Evolutionary conservation across 2,797 vertebrate species (phyloP), one percentile per base, ranked within the genome.

Genomic region (Spheniscus humboldti): DNA sequence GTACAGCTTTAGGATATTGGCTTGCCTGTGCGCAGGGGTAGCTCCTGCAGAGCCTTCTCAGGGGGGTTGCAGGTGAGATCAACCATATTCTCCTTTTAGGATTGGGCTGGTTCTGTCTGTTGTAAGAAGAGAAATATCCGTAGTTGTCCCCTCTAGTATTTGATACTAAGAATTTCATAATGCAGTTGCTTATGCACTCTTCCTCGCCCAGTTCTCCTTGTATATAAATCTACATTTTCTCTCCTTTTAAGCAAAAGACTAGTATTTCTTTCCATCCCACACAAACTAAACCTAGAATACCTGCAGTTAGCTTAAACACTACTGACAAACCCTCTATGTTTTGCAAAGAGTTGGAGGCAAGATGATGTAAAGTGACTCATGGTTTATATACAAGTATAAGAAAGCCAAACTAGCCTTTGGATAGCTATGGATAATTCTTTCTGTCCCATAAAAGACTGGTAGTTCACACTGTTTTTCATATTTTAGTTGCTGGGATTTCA

Each of bases 391-490:
- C 50, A 74, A 83, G 78, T 71, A 24, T 80, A 52, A 86, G 82
- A 95, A 96, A 94, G 94, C 82, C 79, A 63, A 86, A 84, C 87
- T 95, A 90, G 91, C 89, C 94, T 93, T 96, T 92, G 82, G 93
- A 92, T 91, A 94, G 66, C 95, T 95, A 47, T 10, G 66, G 88
- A 88, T 94, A 96, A 96, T 97, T 93, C 89, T 88, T 96, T 91
- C 90, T 5, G 3, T 88, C 94, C 81, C 59, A 90, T 90, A 92
- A 88, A 96, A 92, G 73, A 82, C 74, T 96, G 60, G 74, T 92
- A 80, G 80, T 79, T 94, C 91, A 69, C 56, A 94, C 75, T 92
- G 82, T 18, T 96, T 96, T 88, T 88, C 43, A 10, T 92, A 63
- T 39, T 94, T 88, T 69, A 90, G 82, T 90, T 84, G 66, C 89